phyloP scores from a whole-genome alignment of 2,888 invertebrate species.

The Dolomedes plantarius region DNA sequence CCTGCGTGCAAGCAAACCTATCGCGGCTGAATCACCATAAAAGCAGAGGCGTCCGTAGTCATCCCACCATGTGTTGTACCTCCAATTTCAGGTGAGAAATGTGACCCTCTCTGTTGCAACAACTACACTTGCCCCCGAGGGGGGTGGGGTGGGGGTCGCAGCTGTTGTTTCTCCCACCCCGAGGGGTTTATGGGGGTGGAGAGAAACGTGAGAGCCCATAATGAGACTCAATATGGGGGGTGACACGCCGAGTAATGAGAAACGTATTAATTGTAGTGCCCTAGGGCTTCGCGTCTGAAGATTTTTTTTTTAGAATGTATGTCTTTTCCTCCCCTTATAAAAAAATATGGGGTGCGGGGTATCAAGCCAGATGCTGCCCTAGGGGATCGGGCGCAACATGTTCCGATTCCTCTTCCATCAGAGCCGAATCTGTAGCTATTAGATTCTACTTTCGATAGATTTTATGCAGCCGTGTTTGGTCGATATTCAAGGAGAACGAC shows the following conservation, averaged over 20 bases:
- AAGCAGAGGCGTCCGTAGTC: no score
- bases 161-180: conserved; percentile 44
- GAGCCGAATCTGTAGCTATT: neutral
- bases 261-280: conserved; percentile 66
- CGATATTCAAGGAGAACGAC: no score
- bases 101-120: conserved; percentile 57
- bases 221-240: conserved; percentile 53
- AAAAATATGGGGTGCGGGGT: neutral
- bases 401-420: neutral
- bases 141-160: conserved; percentile 17
- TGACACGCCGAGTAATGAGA: conserved; percentile 54
- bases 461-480: no score
- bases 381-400: neutral
- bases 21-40: neutral
- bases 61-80: conserved; percentile 54
- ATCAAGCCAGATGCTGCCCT: neutral
- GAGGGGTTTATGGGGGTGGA: conserved; percentile 14
- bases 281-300: conserved; percentile 25
- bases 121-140: conserved; percentile 29
- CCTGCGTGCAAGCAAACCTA: conserved; percentile 26
- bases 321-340: neutral
- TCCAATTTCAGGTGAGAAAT: conserved; percentile 70
- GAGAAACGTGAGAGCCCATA: conserved; percentile 32
- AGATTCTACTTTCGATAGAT: neutral
- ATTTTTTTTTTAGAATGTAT: neutral